Percentiles rank a stretch among this genome's conserved stretches.
phyloP scores from a whole-genome alignment of 2,113 vertebrate genomes.

The Python bivittatus region DNA sequence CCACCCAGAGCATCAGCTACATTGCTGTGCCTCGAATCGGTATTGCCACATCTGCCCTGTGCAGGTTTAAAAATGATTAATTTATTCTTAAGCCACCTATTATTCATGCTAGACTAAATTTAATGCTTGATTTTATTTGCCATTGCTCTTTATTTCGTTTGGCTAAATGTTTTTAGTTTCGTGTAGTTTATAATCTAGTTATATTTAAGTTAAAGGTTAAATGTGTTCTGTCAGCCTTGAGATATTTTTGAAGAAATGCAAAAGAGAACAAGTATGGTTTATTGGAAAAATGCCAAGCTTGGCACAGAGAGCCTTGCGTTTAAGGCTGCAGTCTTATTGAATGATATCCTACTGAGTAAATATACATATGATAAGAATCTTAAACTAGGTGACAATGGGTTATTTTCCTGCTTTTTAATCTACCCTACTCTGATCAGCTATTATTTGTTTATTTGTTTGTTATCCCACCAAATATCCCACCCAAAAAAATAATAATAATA shows the following conservation, averaged over 20 bases:
- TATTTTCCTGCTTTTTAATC: background rate
- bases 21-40: background rate
- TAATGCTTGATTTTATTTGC: background rate
- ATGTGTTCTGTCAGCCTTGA: background rate
- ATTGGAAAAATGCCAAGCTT: background rate
- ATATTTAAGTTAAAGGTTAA: constrained; percentile 1
- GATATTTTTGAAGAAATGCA: background rate
- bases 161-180: background rate
- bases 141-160: background rate
- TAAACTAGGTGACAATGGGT: background rate
- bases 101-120: background rate
- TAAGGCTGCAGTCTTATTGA: background rate
- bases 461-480: background rate
- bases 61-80: background rate
- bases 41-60: background rate
- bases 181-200: background rate
- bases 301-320: background rate
- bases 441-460: background rate
- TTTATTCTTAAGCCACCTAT: background rate
- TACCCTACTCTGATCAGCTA: background rate
- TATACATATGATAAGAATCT: background rate
- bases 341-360: background rate
- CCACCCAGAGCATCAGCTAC: background rate
- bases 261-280: background rate
- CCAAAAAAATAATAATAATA: no score